A percentile compares a stretch with the other conserved stretches of the same genome.
phyloP scores from a whole-genome alignment of 2,888 invertebrate species.

The Trimorus sp. region DNA sequence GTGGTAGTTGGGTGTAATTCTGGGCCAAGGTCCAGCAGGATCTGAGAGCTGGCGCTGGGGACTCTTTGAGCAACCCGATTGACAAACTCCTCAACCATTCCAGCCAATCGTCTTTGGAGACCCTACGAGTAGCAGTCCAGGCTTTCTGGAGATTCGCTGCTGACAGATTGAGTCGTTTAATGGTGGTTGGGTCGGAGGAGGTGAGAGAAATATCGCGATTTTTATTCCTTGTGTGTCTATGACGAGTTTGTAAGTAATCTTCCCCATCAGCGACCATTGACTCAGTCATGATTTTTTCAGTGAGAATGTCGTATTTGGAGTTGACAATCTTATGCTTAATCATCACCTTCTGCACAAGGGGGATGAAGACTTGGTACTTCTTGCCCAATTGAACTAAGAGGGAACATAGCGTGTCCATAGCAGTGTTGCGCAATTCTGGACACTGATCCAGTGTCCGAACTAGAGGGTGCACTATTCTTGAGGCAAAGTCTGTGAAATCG shows the following conservation, averaged over 20 bases:
- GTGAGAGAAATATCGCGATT: constrained; percentile 86
- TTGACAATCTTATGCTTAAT: constrained; percentile 90
- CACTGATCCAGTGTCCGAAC: constrained; percentile 92
- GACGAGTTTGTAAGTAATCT: constrained; percentile 86
- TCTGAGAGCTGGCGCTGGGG: constrained; percentile 96
- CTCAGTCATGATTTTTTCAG: constrained; percentile 87
- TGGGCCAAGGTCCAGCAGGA: constrained; percentile 96
- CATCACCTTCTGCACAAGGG: constrained; percentile 93
- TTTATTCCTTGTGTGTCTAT: constrained; percentile 86
- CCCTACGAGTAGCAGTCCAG: constrained; percentile 95
- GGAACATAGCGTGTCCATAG: constrained; percentile 95
- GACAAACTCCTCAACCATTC: constrained; percentile 97
- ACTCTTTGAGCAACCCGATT: constrained; percentile 96
- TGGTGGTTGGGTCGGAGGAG: constrained; percentile 87
- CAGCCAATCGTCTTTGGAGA: constrained; percentile 99
- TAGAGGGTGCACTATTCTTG: constrained; percentile 96
- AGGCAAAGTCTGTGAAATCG: constrained; percentile 95
- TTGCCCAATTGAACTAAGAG: constrained; percentile 93
- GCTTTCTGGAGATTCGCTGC: constrained; percentile 92
- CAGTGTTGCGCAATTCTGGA: constrained; percentile 88
- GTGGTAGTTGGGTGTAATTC: constrained; percentile 96
- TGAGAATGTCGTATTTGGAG: constrained; percentile 89
- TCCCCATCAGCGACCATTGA: constrained; percentile 90
- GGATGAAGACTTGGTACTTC: constrained; percentile 95
- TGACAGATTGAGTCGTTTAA: constrained; percentile 91